These are phyloP conservation scores for Naja naja DNA, from an alignment of 2,113 vertebrate species.

Conservation along the genomic window DNA sequence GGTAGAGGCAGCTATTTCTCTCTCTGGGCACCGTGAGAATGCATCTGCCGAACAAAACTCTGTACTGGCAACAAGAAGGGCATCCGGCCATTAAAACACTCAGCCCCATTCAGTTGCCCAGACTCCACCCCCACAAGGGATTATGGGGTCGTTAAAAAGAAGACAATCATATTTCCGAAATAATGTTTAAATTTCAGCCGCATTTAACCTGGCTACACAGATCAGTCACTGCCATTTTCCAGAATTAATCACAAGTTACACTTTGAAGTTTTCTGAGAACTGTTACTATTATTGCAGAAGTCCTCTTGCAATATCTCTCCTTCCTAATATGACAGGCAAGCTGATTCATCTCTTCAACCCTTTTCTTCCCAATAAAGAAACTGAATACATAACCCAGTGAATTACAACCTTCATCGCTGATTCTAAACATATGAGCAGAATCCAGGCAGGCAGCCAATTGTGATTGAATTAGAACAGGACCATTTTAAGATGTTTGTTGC, in stretches of 20 bases:
- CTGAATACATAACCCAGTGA: not conserved
- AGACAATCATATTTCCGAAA: too few relatives aligned
- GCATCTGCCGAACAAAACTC: too few relatives aligned
- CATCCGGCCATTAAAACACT: too few relatives aligned
- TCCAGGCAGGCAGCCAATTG: not conserved
- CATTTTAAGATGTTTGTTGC: not conserved
- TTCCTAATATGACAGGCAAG: not conserved
- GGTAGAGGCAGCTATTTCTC: too few relatives aligned
- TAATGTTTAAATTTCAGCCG: not conserved
- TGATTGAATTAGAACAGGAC: not conserved
- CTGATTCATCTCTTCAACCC: not conserved
- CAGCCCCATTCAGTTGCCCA: too few relatives aligned
- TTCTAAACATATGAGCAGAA: not conserved
- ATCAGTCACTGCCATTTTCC: not conserved
- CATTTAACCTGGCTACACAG: not conserved
- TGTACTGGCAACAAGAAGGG: too few relatives aligned
- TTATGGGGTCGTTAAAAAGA: too few relatives aligned
- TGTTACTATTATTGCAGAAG: not conserved
- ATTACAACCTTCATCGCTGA: not conserved
- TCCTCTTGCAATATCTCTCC: not conserved
- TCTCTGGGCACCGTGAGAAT: too few relatives aligned
- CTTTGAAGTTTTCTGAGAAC: not conserved
- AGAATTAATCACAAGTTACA: not conserved
- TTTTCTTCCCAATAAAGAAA: not conserved
- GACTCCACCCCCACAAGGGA: too few relatives aligned